Evolutionary conservation across 2,113 vertebrate genomes (phyloP).

Genomic region (Bombycilla garrulus): DNA sequence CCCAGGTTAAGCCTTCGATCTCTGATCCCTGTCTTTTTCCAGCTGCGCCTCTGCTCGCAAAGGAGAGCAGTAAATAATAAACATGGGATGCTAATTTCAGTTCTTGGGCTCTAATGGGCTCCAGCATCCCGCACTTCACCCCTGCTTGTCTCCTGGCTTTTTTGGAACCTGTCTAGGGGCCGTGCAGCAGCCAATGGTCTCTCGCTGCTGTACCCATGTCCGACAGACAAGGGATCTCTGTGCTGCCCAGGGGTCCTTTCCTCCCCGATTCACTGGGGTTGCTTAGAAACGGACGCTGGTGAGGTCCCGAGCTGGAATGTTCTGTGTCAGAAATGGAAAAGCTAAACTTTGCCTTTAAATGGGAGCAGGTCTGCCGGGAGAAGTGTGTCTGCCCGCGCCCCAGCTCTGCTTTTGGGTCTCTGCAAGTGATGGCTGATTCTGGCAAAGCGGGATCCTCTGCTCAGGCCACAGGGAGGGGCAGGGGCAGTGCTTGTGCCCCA

Average conservation of each 20-base stretch:
- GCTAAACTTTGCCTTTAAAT: not conserved
- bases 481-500: not conserved
- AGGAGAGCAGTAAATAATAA: not conserved
- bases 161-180: rapidly evolving
- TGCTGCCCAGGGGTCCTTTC: not conserved
- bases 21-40: rapidly evolving
- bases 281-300: not conserved
- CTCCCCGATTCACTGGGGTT: not conserved
- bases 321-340: not conserved
- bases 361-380: not conserved
- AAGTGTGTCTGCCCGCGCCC: rapidly evolving
- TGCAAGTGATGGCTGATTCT: not conserved
- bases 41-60: rapidly evolving
- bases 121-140: not conserved
- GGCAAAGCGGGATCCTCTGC: not conserved
- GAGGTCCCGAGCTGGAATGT: not conserved
- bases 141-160: not conserved
- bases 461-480: not conserved
- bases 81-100: not conserved
- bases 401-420: not conserved
- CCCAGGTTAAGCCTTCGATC: not conserved
- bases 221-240: rapidly evolving
- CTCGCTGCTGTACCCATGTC: rapidly evolving
- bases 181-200: not conserved
- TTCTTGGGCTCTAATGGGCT: not conserved